phyloP scores from a whole-genome alignment of 1,140 invertebrate species.

The Cheumatopsyche charites region DNA sequence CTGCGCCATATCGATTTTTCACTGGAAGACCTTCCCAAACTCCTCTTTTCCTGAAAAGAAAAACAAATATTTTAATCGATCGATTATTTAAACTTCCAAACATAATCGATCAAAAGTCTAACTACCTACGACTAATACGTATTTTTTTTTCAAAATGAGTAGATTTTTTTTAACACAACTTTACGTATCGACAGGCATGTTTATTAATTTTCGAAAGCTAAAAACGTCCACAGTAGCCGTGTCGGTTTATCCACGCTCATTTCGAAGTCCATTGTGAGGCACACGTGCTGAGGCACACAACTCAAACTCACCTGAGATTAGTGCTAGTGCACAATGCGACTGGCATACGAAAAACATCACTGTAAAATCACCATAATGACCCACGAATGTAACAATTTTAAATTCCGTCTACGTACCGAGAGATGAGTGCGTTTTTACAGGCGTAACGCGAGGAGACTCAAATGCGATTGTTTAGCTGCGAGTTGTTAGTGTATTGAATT shows the following conservation, averaged over 20 bases:
- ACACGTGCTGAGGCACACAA: slow-evolving; percentile 9
- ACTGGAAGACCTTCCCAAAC: slow-evolving; percentile 22
- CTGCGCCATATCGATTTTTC: slow-evolving; percentile 42
- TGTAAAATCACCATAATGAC: slow-evolving; percentile 25
- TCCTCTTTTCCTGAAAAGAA: slow-evolving; percentile 41
- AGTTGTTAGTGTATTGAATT: no score
- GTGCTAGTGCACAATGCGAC: slow-evolving; percentile 1
- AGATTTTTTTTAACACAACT: no score
- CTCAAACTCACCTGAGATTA: slow-evolving; percentile 12
- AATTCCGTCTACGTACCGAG: slow-evolving; percentile 4
- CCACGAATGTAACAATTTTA: slow-evolving; percentile 4
- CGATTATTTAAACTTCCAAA: no score
- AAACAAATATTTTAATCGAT: no score
- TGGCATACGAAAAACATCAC: slow-evolving; percentile 2
- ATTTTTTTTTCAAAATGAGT: no score
- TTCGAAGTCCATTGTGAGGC: slow-evolving; percentile 4
- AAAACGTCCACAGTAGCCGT: slow-evolving; percentile 4
- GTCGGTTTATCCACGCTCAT: slow-evolving; percentile 14
- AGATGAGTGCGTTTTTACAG: slow-evolving; percentile 1
- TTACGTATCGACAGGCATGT: no score
- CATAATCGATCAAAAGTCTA: no score
- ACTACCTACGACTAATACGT: no score
- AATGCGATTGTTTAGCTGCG: no score
- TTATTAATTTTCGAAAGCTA: background rate
- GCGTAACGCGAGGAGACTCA: background rate